Evolutionary conservation across 2,797 vertebrate genomes (phyloP), one percentile per base, ranked within the genome.

Genomic region (Sebastes glaucus): DNA sequence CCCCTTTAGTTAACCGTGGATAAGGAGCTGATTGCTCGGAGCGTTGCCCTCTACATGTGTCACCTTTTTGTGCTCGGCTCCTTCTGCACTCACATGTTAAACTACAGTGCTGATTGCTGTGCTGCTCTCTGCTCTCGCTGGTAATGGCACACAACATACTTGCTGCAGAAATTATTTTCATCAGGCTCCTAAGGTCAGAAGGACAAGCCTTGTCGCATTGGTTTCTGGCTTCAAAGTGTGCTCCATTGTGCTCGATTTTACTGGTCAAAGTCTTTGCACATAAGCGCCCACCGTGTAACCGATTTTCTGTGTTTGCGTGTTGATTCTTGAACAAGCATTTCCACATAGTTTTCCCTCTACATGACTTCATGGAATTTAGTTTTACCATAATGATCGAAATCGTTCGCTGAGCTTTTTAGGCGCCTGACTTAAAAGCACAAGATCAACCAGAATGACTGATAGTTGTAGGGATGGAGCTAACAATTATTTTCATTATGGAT

Each of bases 11-110:
- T 78, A 49, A 53, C 46, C 25, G 27, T 52, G 69, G 62, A 82
- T 64, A 72, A 61, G 38, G 16, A 38, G 10, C 71, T 92, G 89
- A 92, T 93, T 88, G 81, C 79, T 52, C 32, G 6, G 46, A 85
- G 84, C 38, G 59, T 42, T 74, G 64, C 20, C 63, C 80, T 88
- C 66, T 57, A 38, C 52, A 55, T 64, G 59, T 56, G 64, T 82
- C 74, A 78, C 70, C 65, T 81, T 81, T 85, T 61, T 67, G 23
- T 46, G 2, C 64, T 79, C 46, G 3, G 27, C 57, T 57, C 18
- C n/a, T 59, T 69, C 71, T 74, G 69, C 57, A 68, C 70, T 81
- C 55, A 59, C 30, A 71, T 71, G 46, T 63, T 77, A 52, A 77
- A 81, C 66, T 25, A 13, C 61, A 4, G 52, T 69, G 23, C 84